Evolutionary conservation across 2,113 vertebrate genomes (phyloP).

Genomic region (Pholis gunnellus): DNA sequence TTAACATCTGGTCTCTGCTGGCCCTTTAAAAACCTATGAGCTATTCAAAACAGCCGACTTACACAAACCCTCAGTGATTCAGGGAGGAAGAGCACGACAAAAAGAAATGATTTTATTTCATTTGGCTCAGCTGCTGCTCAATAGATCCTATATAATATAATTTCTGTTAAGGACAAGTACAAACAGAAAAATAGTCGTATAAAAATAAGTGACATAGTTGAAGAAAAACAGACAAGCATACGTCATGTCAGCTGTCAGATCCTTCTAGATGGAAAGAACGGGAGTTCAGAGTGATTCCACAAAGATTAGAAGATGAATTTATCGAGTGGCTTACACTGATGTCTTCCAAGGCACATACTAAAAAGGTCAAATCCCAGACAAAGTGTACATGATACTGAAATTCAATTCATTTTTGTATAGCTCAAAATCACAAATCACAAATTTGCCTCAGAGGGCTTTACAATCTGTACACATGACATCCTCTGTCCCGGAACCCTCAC

Average conservation of each 20-base stretch:
- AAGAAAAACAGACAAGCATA: constrained; percentile 67
- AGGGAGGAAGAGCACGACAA: not conserved
- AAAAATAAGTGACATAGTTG: constrained; percentile 62
- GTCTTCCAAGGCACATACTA: not conserved
- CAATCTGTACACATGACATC: too few relatives aligned
- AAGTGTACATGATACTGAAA: not conserved
- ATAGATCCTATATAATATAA: constrained; percentile 37
- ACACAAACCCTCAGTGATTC: not conserved
- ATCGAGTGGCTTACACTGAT: not conserved
- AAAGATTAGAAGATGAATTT: constrained; percentile 20
- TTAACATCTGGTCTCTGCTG: not conserved
- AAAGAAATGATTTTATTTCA: constrained; percentile 48
- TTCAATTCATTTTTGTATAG: too few relatives aligned
- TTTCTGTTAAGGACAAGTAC: constrained; percentile 53
- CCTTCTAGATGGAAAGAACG: constrained; percentile 16
- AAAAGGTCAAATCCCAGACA: not conserved
- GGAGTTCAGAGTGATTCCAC: constrained; percentile 32
- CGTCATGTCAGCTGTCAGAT: constrained; percentile 51
- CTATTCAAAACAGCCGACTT: not conserved
- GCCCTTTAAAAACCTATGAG: constrained; percentile 10
- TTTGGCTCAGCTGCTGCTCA: constrained; percentile 35
- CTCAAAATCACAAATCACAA: too few relatives aligned
- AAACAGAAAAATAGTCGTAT: constrained; percentile 55
- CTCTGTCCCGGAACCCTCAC: too few relatives aligned
- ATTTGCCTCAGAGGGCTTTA: too few relatives aligned